Evolutionary conservation across 1,140 invertebrate species (phyloP).

Genomic region (Cryptotermes secundus): DNA sequence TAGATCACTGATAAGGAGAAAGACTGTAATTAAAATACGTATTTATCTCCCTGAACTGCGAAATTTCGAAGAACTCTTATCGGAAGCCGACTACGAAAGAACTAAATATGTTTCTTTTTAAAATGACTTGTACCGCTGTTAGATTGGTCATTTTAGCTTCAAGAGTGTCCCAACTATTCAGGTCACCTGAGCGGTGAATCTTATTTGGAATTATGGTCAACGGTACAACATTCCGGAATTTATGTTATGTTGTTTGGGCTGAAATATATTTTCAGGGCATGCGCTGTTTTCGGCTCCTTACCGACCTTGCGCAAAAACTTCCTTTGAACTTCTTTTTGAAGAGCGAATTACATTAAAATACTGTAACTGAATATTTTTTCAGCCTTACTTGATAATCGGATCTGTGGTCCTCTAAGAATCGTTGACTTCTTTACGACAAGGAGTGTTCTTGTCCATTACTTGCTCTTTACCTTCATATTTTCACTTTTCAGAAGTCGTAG

Average conservation of each 20-base stretch:
- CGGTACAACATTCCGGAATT: background rate
- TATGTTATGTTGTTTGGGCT: background rate
- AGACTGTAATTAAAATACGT: background rate
- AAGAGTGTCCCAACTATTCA: background rate
- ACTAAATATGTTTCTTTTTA: background rate
- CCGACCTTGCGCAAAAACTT: no score
- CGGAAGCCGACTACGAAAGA: no score
- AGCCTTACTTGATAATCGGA: no score
- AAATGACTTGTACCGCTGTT: background rate
- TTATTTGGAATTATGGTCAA: background rate
- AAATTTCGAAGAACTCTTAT: background rate
- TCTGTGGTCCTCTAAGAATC: no score
- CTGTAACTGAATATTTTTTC: no score
- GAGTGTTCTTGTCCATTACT: no score
- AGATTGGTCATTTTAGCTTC: background rate
- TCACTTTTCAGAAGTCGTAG: no score
- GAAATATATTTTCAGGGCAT: background rate
- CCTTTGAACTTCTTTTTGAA: background rate
- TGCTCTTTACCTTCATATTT: no score
- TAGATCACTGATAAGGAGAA: background rate
- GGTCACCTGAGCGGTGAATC: background rate
- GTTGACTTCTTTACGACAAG: no score
- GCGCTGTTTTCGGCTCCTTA: background rate
- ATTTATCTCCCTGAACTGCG: background rate
- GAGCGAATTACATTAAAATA: no score